Base-by-base conservation (phyloP, 1,140 invertebrate genomes). In the Papilio polyxenes region DNA sequence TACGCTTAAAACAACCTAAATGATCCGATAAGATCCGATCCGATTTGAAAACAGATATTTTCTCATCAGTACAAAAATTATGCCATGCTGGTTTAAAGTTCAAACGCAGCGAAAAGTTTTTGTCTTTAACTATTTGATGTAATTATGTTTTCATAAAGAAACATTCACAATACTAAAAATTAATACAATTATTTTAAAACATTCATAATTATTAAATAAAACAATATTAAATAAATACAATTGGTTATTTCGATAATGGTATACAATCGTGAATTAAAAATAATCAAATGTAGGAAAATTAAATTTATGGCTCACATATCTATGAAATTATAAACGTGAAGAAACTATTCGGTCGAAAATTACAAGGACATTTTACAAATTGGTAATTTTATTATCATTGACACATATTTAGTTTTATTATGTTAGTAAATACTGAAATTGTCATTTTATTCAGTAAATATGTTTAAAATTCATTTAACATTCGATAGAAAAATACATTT, bases 181-280 rank as follows among this genome's bases (percentile, higher is more conserved):
- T 11, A n/a, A n/a, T 5, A 78, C 51, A 59, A 78, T 59, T 78
- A 78, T 59, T 78, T 20, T 40, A 78, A 78, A 44, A 40, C 40
- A 65, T 49, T 51, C 11, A 62, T 37, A 78, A 65, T 65, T 65
- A 65, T 59, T 59, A 78, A 56, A 78, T 20, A 77, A 13, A 62
- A 48, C 8, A 62, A 78, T 62, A 65, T 65, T 79, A 79, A 79
- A 65, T 65, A 80, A 44, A 74, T 74, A 44, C 40, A 44, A 17
- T 74, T 48, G 20, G 5, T 74, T 74, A 31, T 74, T 40, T 11
- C 2, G 17, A 15, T 15, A 72, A 74, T 31, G 11, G 9, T 31
- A 65, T 31, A 4, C 10, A 11, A 65, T 31, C 17, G 6, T 59
- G 53, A 5, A 56, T n/a, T 15, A 51, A 44, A 2, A 53, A 53